Percentiles rank a stretch among this genome's conserved stretches.
These are phyloP conservation scores for Bambusicola thoracicus DNA, from an alignment of 2,113 vertebrate genomes.

Conservation along the genomic window DNA sequence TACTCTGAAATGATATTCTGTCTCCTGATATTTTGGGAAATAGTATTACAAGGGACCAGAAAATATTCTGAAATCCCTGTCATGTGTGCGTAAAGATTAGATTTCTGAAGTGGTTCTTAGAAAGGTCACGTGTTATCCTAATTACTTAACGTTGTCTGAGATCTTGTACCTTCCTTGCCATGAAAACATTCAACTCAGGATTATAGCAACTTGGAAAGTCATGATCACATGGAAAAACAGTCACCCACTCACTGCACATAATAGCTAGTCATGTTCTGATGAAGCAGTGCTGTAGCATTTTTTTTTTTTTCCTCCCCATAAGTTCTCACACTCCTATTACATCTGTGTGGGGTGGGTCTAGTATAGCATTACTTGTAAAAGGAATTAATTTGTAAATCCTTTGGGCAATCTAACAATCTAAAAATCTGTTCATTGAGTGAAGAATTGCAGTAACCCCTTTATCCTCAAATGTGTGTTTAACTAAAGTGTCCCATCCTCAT, in stretches of 20 bases:
- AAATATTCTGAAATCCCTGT: conserved; percentile 14
- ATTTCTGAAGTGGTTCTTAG: conserved; percentile 28
- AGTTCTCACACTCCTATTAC: not conserved
- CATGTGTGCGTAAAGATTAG: conserved; percentile 19
- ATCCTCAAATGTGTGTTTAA: conserved; percentile 1
- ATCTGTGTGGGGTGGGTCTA: not conserved
- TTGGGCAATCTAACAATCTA: not conserved
- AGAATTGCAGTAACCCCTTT: conserved; percentile 13
- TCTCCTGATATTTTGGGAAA: not conserved
- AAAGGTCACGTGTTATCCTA: not conserved
- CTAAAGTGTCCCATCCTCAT: not conserved
- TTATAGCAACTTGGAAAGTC: conserved; percentile 63
- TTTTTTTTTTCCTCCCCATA: not conserved
- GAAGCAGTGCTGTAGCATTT: not conserved
- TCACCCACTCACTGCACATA: conserved; percentile 61
- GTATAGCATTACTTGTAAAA: not conserved
- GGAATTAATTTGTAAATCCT: conserved; percentile 2
- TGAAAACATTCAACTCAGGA: conserved; percentile 11
- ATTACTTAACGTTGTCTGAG: conserved; percentile 36
- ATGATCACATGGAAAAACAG: conserved; percentile 64
- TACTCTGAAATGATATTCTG: not conserved
- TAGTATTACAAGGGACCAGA: not conserved
- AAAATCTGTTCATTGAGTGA: conserved; percentile 15
- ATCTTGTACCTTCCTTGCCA: not conserved
- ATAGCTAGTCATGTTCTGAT: conserved; percentile 56